Percentiles rank a stretch among this genome's conserved stretches.
phyloP scores from a whole-genome alignment of 2,888 invertebrate species.

The Acholoe squamosa region DNA sequence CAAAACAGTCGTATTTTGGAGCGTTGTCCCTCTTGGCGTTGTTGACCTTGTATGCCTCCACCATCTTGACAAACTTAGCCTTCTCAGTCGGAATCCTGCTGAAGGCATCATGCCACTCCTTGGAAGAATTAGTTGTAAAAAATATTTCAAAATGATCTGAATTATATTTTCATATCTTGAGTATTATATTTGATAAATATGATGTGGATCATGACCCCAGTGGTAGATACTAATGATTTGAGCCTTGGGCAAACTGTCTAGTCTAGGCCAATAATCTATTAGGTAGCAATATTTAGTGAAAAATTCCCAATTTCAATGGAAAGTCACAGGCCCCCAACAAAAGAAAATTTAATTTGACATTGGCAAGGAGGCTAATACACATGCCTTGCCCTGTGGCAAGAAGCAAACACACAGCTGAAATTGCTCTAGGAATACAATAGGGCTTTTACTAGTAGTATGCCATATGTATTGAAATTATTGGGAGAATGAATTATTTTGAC shows the following conservation, averaged over 20 bases:
- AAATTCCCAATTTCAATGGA: too few relatives aligned
- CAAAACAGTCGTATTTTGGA: slow-evolving; percentile 71
- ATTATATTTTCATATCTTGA: not conserved
- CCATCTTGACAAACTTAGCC: slow-evolving; percentile 29
- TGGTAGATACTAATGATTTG: not conserved
- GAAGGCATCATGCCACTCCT: slow-evolving; percentile 56
- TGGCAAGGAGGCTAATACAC: not conserved
- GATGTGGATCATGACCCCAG: not conserved
- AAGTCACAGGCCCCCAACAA: too few relatives aligned
- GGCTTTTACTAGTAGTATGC: not conserved
- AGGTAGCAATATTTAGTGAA: too few relatives aligned
- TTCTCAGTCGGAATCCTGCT: not conserved
- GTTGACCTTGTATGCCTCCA: slow-evolving; percentile 1
- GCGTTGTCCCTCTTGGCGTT: not conserved
- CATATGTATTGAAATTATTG: not conserved
- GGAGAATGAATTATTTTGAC: not conserved
- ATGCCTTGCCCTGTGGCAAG: not conserved
- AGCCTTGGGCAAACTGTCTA: too few relatives aligned
- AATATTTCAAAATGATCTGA: not conserved
- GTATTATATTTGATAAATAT: not conserved
- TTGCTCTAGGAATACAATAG: not conserved
- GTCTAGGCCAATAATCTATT: too few relatives aligned
- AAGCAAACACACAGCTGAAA: not conserved
- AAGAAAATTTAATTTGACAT: not conserved
- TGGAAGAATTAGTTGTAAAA: not conserved